A percentile compares a stretch with the other conserved stretches of the same genome.
Evolutionary conservation across 1,140 invertebrate genomes (phyloP).

Genomic region (Heliothis subflexa): DNA sequence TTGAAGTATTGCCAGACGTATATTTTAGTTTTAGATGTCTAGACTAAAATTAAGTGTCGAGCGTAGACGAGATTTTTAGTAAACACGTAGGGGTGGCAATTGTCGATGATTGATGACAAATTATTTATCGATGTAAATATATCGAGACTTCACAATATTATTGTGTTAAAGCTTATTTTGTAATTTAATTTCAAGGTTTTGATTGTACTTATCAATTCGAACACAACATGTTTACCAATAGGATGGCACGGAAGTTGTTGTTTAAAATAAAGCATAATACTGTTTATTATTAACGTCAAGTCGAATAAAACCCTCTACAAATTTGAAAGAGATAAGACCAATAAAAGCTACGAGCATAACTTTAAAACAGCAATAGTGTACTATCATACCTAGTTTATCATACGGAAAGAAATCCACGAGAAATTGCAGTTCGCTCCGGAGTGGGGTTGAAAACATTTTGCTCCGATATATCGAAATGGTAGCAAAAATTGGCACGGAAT

Average conservation of each 20-base stretch:
- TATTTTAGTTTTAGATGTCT: constrained; percentile 41
- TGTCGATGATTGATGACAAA: background rate
- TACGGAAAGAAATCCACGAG: constrained; percentile 35
- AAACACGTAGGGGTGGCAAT: constrained; percentile 10
- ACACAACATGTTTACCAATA: background rate
- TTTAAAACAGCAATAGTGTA: constrained; percentile 30
- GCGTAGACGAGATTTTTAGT: constrained; percentile 18
- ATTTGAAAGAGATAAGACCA: constrained; percentile 4
- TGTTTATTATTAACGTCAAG: background rate
- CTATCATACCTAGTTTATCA: constrained; percentile 40
- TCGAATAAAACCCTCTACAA: background rate
- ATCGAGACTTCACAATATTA: too few relatives aligned
- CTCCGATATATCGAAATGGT: constrained; percentile 54
- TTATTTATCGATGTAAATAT: background rate
- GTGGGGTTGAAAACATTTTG: constrained; percentile 47
- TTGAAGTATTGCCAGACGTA: constrained; percentile 50
- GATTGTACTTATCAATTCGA: too few relatives aligned
- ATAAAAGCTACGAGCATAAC: background rate
- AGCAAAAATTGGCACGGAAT: constrained; percentile 56
- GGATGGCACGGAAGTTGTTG: too few relatives aligned
- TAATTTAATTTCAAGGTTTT: background rate
- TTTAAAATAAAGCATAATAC: background rate
- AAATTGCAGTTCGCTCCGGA: constrained; percentile 26
- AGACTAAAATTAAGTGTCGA: constrained; percentile 40
- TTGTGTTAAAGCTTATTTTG: background rate